Conservation (phyloP, 2,888 invertebrate species). For the Lottia gigantea region DNA sequence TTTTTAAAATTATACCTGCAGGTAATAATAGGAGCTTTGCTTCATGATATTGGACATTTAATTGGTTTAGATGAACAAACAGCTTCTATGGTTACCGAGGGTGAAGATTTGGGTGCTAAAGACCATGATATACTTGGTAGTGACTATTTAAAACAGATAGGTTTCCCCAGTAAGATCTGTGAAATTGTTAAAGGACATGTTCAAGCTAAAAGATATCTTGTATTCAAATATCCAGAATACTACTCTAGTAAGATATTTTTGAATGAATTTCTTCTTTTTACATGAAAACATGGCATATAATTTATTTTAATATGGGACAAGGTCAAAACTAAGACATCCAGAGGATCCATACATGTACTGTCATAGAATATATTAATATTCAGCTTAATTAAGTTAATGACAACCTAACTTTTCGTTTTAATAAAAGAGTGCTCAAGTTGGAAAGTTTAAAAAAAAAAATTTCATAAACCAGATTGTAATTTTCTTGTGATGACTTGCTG, state of each 20-base stretch:
- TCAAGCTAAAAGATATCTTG: slow-evolving; percentile 53
- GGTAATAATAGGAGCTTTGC: slow-evolving; percentile 46
- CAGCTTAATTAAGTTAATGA: no score
- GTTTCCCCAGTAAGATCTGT: slow-evolving; percentile 40
- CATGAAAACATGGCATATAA: no score
- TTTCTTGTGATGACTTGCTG: no score
- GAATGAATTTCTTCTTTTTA: slow-evolving; percentile 49
- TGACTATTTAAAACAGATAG: slow-evolving; percentile 34
- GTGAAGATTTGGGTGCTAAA: slow-evolving; percentile 36
- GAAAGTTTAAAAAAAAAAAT: no score
- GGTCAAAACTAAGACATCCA: no score
- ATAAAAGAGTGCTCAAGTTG: no score
- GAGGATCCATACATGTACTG: no score
- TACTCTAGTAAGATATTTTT: slow-evolving; percentile 41
- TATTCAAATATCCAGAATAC: slow-evolving; percentile 40
- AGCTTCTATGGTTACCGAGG: slow-evolving; percentile 40
- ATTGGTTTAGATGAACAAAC: slow-evolving; percentile 34
- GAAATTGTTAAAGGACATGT: slow-evolving; percentile 48
- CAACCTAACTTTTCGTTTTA: no score
- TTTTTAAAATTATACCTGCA: slow-evolving; percentile 18
- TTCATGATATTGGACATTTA: slow-evolving; percentile 55
- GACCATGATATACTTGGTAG: slow-evolving; percentile 44
- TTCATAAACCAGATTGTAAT: no score
- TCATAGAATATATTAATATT: no score
- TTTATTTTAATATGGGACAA: no score